Percentiles rank a stretch among this genome's conserved stretches.
These are phyloP conservation scores for Prionailurus bengalensis DNA, from an alignment of 2,113 vertebrate genomes.

Conservation along the genomic window DNA sequence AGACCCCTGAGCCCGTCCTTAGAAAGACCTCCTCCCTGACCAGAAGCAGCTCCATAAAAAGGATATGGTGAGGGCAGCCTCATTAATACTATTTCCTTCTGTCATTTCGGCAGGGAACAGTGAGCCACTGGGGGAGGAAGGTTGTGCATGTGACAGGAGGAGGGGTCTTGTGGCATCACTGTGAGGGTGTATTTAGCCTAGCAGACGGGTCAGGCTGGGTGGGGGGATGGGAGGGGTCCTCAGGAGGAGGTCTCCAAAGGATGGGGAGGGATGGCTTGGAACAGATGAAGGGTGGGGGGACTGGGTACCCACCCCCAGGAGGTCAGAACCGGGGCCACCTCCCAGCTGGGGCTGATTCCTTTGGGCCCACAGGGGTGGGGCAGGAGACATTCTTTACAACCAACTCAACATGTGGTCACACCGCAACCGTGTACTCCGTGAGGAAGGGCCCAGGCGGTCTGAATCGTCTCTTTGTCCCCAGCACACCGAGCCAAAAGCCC, in stretches of 20 bases:
- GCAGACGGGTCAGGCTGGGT: background rate
- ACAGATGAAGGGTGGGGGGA: background rate
- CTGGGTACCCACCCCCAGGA: no score
- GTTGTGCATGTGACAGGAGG: background rate
- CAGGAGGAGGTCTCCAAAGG: background rate
- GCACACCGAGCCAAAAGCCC: background rate
- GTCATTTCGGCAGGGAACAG: constrained; percentile 43
- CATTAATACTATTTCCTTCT: constrained; percentile 14
- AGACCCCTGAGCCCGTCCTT: background rate
- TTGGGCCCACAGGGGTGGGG: background rate
- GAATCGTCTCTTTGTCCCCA: background rate
- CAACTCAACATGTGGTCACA: background rate
- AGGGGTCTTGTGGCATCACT: background rate
- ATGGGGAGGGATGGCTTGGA: background rate
- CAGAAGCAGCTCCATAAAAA: constrained; percentile 8
- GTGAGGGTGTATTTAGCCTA: background rate
- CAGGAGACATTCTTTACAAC: background rate
- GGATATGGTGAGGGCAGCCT: background rate
- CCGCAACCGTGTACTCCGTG: fast-evolving
- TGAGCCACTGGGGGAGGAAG: background rate
- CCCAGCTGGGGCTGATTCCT: background rate
- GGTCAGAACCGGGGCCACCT: background rate
- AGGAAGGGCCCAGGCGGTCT: background rate
- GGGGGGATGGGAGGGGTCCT: background rate
- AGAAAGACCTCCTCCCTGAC: constrained; percentile 26